Conservation (phyloP, 2,888 invertebrate genomes). For the Aleiodes alternator region DNA sequence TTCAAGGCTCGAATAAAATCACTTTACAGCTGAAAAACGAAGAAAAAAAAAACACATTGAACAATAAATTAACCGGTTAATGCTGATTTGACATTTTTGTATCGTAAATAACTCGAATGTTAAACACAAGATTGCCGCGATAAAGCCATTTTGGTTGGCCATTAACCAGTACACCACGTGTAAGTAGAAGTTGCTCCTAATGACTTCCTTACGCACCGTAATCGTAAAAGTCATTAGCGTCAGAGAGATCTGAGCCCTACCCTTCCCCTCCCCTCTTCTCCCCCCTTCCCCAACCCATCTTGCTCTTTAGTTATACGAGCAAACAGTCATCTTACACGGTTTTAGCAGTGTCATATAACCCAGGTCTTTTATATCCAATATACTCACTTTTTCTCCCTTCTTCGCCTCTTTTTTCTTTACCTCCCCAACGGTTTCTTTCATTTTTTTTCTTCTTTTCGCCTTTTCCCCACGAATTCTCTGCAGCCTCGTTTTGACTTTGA, state of each 20-base stretch:
- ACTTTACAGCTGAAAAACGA: too few species aligned
- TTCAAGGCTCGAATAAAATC: too few species aligned
- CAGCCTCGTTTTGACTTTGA: conserved; percentile 52
- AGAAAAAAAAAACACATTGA: not conserved
- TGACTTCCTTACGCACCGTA: conserved; percentile 57
- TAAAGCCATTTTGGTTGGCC: conserved; percentile 44
- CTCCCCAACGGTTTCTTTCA: conserved; percentile 11
- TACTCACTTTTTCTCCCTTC: conserved; percentile 26
- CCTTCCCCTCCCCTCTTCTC: not conserved
- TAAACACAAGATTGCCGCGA: conserved; percentile 15
- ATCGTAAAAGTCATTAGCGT: conserved; percentile 58
- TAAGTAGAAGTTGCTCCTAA: conserved; percentile 49
- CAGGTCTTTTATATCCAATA: conserved; percentile 26
- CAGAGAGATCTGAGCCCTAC: conserved; percentile 33
- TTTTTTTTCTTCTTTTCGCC: conserved; percentile 10
- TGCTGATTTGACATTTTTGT: conserved; percentile 28
- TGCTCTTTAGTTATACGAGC: conserved; percentile 11
- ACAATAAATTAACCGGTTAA: conserved; percentile 13
- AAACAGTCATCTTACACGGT: conserved; percentile 45
- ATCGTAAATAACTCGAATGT: conserved; percentile 26
- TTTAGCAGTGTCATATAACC: conserved; percentile 37
- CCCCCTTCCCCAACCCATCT: not conserved
- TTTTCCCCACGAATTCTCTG: conserved; percentile 21
- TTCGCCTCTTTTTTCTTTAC: conserved; percentile 22
- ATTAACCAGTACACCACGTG: conserved; percentile 47